phyloP scores from a whole-genome alignment of 2,888 invertebrate species.

The Euzetes globulus region DNA sequence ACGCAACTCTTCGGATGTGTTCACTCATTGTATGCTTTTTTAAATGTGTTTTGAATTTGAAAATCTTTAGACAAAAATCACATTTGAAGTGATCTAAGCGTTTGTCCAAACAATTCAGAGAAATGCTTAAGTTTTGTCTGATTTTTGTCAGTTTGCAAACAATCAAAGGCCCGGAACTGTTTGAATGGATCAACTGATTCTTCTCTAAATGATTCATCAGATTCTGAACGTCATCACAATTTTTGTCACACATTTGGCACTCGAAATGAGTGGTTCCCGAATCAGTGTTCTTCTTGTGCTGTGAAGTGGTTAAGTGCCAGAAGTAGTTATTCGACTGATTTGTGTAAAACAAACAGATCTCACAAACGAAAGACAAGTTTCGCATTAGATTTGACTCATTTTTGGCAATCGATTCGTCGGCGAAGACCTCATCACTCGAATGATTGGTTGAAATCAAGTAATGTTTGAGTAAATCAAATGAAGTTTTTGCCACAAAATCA shows the following conservation, averaged over 20 bases:
- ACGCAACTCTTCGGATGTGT: conserved; percentile 18
- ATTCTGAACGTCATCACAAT: not conserved
- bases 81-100: not conserved
- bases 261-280: not conserved
- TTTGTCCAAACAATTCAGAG: not conserved
- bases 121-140: not conserved
- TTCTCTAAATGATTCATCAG: not conserved
- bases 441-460: conserved; percentile 2
- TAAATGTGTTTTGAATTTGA: conserved; percentile 18
- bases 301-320: conserved; percentile 15
- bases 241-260: not conserved
- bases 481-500: not conserved
- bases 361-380: conserved; percentile 19
- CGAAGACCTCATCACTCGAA: not conserved
- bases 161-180: conserved; percentile 19
- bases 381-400: conserved; percentile 2
- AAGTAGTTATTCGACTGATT: conserved; percentile 21
- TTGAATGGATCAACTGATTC: not conserved
- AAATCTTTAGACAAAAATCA: conserved; percentile 5
- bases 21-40: conserved; percentile 20
- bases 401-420: not conserved
- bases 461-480: conserved; percentile 20
- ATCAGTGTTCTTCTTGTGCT: not conserved
- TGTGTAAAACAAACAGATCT: conserved; percentile 20
- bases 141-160: not conserved